Base-by-base conservation (phyloP, 1,140 invertebrate genomes). In the Drosophila ficusphila region DNA sequence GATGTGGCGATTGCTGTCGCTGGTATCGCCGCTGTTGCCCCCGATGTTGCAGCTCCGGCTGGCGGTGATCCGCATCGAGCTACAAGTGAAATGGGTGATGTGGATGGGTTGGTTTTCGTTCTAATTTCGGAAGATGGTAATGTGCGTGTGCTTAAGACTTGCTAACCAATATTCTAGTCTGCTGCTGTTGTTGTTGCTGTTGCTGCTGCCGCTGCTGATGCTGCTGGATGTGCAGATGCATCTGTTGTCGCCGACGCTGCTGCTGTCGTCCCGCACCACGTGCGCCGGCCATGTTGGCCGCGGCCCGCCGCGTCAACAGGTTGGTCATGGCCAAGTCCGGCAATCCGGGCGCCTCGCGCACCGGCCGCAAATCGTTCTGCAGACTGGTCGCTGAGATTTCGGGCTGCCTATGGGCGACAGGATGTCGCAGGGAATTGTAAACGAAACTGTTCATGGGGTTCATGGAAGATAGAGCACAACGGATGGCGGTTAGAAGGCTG, bases 371-470 rank as follows among this genome's bases (percentile, higher is more conserved):
- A 51, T 90, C 86, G 16, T 48, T 90, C 60, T 82, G 86, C 71
- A 90, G 44, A 25, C 81, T 88, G 56, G 67, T 77, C 11, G 69
- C 41, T 46, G 79, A 89, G 41, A 85, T 67, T 58, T 85, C 41
- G 14, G 65, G 69, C 41, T 48, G 48, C 57, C 73, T 71, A 68
- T 38, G 53, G 41, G 27, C 60, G 25, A 69, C 69, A 44, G 38
- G 72, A 62, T 85, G 76, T 74, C 76, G 85, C 60, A 89, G 61
- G 57, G 85, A 89, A 81, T 89, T 89, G 85, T 89, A 89, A 85
- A 89, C 79, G 85, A 78, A 89, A 89, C 85, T 89, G 68, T n/a
- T n/a, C n/a, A n/a, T n/a, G n/a, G n/a, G 65, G 71, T 57, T 53
- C 52, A 41, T 58, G 64, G 62, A 69, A 64, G 57, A 73, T 52